These are phyloP conservation scores for Gambusia affinis DNA, from an alignment of 2,113 vertebrate species.

Conservation along the genomic window DNA sequence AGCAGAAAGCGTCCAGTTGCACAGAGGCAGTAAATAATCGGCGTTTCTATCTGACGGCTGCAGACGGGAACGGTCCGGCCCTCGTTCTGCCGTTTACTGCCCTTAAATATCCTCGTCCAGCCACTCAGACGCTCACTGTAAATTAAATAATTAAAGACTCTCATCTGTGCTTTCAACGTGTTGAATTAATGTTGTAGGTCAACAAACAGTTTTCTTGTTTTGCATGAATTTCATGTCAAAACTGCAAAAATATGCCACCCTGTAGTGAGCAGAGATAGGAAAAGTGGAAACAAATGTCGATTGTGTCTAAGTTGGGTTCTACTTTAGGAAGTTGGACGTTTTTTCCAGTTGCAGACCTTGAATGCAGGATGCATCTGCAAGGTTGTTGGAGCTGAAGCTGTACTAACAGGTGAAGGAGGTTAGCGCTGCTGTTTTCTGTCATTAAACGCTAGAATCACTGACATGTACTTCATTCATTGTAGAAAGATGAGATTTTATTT, in stretches of 20 bases:
- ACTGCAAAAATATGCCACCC: background rate
- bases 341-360: background rate
- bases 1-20: constrained; percentile 35
- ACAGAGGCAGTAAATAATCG: constrained; percentile 31
- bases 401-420: background rate
- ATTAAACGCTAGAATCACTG: background rate
- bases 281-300: background rate
- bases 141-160: constrained; percentile 37
- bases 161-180: background rate
- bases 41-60: constrained; percentile 6
- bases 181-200: background rate
- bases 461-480: too few relatives aligned
- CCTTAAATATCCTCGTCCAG: constrained; percentile 45
- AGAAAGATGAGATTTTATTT: too few relatives aligned
- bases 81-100: constrained; percentile 49
- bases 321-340: background rate
- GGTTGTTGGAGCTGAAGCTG: background rate
- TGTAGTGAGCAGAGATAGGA: background rate
- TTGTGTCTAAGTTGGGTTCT: background rate
- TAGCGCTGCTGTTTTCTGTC: background rate
- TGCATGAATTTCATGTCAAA: background rate
- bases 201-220: background rate
- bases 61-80: constrained; percentile 38
- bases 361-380: background rate
- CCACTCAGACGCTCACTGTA: constrained; percentile 37